Evolutionary conservation across 2,888 invertebrate species (phyloP).

Genomic region (Caenorhabditis angaria): DNA sequence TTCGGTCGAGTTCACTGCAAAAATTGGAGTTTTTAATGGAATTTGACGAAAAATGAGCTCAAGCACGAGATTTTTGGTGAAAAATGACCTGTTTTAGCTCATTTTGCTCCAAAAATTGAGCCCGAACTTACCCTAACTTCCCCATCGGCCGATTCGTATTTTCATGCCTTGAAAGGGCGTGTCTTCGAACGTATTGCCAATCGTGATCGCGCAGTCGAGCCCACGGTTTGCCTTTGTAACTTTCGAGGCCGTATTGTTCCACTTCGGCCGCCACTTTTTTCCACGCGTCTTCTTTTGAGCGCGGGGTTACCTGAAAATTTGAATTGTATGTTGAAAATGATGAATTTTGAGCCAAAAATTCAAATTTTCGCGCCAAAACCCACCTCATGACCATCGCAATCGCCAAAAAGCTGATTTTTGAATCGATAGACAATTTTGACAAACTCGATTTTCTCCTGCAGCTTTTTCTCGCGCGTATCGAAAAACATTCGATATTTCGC

Average conservation of each 20-base stretch:
- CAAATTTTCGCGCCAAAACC: constrained; percentile 3
- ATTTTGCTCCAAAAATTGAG: neutral
- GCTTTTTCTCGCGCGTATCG: constrained; percentile 43
- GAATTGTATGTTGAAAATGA: no score
- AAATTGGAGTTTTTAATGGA: neutral
- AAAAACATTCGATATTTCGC: constrained; percentile 25
- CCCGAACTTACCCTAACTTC: constrained; percentile 30
- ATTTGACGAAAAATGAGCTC: neutral
- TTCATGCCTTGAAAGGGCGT: constrained; percentile 47
- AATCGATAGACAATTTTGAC: constrained; percentile 41
- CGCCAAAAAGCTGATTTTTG: constrained; percentile 47
- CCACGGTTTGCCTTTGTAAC: constrained; percentile 48
- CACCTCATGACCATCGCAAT: constrained; percentile 44
- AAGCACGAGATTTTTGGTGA: neutral
- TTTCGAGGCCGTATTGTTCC: constrained; percentile 29
- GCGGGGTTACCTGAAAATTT: constrained; percentile 28
- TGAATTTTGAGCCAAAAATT: no score
- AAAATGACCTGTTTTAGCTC: neutral
- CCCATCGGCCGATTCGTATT: constrained; percentile 36
- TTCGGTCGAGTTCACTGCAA: constrained; percentile 39
- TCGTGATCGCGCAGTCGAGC: constrained; percentile 49
- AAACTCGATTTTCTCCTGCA: constrained; percentile 48
- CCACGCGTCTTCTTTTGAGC: constrained; percentile 52
- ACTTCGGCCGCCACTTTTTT: constrained; percentile 44
- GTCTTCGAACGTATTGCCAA: constrained; percentile 55